Percentiles rank a stretch among this genome's conserved stretches.
phyloP scores from a whole-genome alignment of 2,113 vertebrate species.

The Apteryx mantelli region DNA sequence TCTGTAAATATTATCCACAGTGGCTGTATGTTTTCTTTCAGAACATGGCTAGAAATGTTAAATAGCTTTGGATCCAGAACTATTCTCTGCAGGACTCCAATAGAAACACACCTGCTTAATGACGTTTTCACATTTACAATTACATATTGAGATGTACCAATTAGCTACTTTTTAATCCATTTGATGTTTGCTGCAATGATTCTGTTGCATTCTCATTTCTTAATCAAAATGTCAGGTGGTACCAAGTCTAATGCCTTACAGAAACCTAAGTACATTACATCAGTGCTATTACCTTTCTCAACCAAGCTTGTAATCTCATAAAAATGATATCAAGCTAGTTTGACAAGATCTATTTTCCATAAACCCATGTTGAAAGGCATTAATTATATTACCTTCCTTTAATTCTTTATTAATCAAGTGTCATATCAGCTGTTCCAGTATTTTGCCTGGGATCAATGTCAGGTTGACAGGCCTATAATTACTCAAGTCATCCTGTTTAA shows the following conservation, averaged over 20 bases:
- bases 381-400: conserved; percentile 76
- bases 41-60: neutral
- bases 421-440: conserved; percentile 72
- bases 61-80: neutral
- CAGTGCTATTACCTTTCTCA: conserved; percentile 66
- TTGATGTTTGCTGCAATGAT: conserved; percentile 11
- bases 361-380: conserved; percentile 69
- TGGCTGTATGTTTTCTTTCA: neutral
- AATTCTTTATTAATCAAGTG: conserved; percentile 75
- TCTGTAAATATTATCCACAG: neutral
- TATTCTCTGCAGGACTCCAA: neutral
- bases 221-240: conserved; percentile 42
- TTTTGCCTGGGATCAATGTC: conserved; percentile 73
- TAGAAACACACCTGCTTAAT: neutral
- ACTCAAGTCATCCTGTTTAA: conserved; percentile 66
- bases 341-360: conserved; percentile 73
- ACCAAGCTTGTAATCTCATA: conserved; percentile 71
- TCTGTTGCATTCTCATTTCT: conserved; percentile 20
- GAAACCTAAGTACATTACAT: conserved; percentile 53
- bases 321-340: conserved; percentile 66
- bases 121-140: neutral
- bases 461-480: conserved; percentile 71
- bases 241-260: conserved; percentile 57
- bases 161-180: neutral
- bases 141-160: neutral